Evolutionary conservation across 2,888 invertebrate species (phyloP).

Genomic region (Perithous albicinctus): DNA sequence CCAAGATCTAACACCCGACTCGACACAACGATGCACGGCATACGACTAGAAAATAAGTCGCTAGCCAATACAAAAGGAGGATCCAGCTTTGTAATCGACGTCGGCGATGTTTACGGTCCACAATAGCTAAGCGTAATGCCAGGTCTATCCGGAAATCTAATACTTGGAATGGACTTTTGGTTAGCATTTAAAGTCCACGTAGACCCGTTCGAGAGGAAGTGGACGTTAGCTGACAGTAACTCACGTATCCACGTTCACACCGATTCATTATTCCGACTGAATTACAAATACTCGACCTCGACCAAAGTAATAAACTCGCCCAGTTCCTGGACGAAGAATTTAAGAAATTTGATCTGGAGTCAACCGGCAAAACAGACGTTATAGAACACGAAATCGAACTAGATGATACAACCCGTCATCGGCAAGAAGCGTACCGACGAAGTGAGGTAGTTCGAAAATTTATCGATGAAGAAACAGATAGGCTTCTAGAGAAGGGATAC

Average conservation of each 20-base stretch:
- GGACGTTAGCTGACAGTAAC: no score
- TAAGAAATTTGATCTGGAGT: no score
- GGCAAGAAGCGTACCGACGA: conserved; percentile 57
- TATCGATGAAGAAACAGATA: conserved; percentile 27
- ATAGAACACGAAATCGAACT: no score
- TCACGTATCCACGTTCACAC: no score
- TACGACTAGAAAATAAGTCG: no score
- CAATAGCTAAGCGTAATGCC: conserved; percentile 44
- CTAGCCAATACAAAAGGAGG: no score
- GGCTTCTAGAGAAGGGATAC: conserved; percentile 26
- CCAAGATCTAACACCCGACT: conserved; percentile 7
- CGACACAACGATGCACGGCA: background rate
- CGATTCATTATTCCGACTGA: no score
- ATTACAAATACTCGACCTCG: no score
- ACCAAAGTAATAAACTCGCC: no score
- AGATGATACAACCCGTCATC: background rate
- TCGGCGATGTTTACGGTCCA: background rate
- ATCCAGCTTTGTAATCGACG: no score
- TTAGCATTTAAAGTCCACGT: conserved; percentile 33
- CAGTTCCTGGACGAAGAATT: no score
- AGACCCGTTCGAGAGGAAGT: conserved; percentile 8
- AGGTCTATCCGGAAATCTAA: conserved; percentile 12
- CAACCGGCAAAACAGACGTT: no score
- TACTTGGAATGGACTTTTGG: conserved; percentile 53
- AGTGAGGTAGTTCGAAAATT: conserved; percentile 52